Conservation (phyloP, 2,797 vertebrate genomes). For the Rhynchonycteris naso region DNA sequence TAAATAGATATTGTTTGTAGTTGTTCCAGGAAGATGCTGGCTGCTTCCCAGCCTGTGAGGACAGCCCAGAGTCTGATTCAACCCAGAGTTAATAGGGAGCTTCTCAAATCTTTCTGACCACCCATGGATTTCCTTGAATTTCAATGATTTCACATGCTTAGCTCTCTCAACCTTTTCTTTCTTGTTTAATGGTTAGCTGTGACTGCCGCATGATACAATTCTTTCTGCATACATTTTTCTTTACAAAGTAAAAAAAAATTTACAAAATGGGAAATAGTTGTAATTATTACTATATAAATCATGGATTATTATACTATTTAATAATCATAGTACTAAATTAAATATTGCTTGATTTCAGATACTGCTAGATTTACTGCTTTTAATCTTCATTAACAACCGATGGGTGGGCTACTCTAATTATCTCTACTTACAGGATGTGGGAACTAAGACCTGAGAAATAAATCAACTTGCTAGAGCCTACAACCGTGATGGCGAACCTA, state of each 20-base stretch:
- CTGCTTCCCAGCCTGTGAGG: neutral
- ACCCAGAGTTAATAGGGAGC: neutral
- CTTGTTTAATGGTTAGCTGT: neutral
- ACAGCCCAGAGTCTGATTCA: no score
- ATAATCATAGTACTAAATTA: neutral
- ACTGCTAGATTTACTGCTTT: neutral
- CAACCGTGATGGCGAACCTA: no score
- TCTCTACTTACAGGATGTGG: neutral
- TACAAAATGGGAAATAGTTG: neutral
- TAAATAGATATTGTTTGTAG: no score
- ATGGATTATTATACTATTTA: neutral
- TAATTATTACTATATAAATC: neutral
- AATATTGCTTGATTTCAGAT: neutral
- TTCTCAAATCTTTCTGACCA: neutral
- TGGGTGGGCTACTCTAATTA: neutral
- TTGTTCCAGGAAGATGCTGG: neutral
- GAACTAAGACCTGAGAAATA: neutral
- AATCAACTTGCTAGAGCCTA: neutral
- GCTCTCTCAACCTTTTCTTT: neutral
- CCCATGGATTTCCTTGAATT: neutral
- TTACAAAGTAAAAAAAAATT: neutral
- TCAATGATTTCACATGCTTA: neutral
- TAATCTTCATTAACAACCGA: neutral
- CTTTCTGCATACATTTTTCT: neutral
- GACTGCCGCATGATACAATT: neutral